phyloP scores from a whole-genome alignment of 2,888 invertebrate genomes.

The Cephus pygmeus region DNA sequence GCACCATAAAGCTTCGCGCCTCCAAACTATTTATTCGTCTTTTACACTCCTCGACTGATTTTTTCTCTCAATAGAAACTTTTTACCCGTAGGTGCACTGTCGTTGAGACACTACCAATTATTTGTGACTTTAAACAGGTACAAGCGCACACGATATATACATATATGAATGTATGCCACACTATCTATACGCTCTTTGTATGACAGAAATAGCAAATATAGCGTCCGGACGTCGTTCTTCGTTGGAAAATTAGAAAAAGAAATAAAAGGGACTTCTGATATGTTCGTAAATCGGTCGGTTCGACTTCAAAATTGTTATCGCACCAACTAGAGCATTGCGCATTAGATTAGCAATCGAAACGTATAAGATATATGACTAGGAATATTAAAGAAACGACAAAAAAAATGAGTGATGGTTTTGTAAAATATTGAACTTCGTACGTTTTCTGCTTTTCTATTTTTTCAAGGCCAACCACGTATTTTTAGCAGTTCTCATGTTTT shows the following conservation, averaged over 20 bases:
- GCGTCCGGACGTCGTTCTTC: conserved; percentile 4
- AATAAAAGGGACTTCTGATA: background rate
- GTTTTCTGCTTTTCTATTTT: background rate
- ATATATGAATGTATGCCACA: conserved; percentile 27
- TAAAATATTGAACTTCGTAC: background rate
- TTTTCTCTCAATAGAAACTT: background rate
- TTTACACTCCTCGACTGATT: background rate
- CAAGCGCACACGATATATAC: conserved; percentile 1
- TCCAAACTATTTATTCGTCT: background rate
- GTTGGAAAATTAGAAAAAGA: background rate
- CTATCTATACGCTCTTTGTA: conserved; percentile 26
- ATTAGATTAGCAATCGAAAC: background rate
- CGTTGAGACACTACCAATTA: background rate
- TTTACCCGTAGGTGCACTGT: background rate
- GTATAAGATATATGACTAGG: background rate
- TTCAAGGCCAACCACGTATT: background rate
- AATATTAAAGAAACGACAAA: background rate
- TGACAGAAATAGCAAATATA: conserved; percentile 50
- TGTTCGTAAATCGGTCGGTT: background rate
- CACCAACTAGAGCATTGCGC: background rate
- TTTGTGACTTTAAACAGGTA: background rate
- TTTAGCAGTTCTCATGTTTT: background rate
- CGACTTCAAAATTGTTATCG: background rate
- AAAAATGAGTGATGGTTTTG: background rate
- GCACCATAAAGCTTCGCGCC: background rate